Evolutionary conservation across 2,113 vertebrate genomes (phyloP), one percentile per base, ranked within the genome.

Genomic region (Salvelinus namaycush): DNA sequence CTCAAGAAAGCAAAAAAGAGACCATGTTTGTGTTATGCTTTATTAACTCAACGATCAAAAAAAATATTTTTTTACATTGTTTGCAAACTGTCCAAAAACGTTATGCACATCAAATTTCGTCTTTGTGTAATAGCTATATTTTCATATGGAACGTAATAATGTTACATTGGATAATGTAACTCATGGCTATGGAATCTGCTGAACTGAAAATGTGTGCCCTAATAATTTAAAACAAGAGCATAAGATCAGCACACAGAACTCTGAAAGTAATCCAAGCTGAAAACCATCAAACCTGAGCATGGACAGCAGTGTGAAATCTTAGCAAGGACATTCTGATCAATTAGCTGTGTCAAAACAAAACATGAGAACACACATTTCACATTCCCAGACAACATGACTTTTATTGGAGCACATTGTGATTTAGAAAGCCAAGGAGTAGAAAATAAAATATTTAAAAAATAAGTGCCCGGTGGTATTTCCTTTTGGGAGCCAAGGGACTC

Each of bases 401-500:
- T 92, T 90, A 90, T 82, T 89, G 62, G 82, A 83, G 79, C 79
- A 76, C 84, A 86, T 84, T 78, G 77, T 70, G 24, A 87, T 80
- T 78, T 64, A 76, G 18, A 87, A 79, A 44, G 2, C 39, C 48
- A 72, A 70, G 73, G 73, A 74, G 27, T 44, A 81, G 64, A 74
- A 78, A 77, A 78, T 48, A 74, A 79, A 74, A 34, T 0, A 26
- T 72, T 27, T 27, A 65, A 83, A 44, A 79, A 80, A 77, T 18
- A 69, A 79, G 82, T 81, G 78, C 79, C 70, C 69, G 79, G 76
- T 77, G 82, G 68, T 12, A 73, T 74, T 87, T 84, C 78, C 82
- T 83, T 77, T 60, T 54, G 83, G n/a, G 69, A 74, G 18, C 49
- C 54, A 29, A 54, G 54, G 73, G 68, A 78, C 62, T 69, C 72